Evolutionary conservation across 2,888 invertebrate species (phyloP).

Genomic region (Drosophila stalkeri): DNA sequence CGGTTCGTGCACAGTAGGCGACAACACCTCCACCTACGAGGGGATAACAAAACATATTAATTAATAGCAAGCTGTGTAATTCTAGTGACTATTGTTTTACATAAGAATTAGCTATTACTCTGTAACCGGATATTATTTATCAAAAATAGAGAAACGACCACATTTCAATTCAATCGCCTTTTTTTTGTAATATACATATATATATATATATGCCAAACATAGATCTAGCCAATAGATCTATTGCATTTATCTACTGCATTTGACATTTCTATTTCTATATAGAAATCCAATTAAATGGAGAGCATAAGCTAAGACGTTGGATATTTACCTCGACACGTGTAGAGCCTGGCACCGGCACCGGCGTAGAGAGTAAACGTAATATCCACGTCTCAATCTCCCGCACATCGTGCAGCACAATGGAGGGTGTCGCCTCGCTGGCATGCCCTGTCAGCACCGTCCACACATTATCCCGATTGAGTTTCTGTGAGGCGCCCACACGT

Average conservation of each 20-base stretch:
- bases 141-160: slow-evolving; percentile 2
- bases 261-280: not conserved
- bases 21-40: slow-evolving; percentile 90
- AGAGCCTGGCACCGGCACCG: slow-evolving; percentile 98
- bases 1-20: slow-evolving; percentile 92
- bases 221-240: not conserved
- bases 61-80: not conserved
- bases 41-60: not conserved
- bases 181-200: not conserved
- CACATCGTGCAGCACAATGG: slow-evolving; percentile 97
- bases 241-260: not conserved
- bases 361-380: slow-evolving; percentile 96
- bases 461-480: slow-evolving; percentile 95
- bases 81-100: not conserved
- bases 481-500: slow-evolving; percentile 95
- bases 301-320: not conserved
- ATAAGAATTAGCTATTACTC: too few species aligned
- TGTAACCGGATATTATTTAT: not conserved
- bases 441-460: slow-evolving; percentile 97
- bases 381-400: slow-evolving; percentile 99
- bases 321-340: slow-evolving; percentile 89
- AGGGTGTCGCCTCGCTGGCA: slow-evolving; percentile 91
- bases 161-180: not conserved
- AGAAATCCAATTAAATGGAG: not conserved
- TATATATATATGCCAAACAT: not conserved